Percentiles rank a stretch among this genome's conserved stretches.
Evolutionary conservation across 2,113 vertebrate species (phyloP).

Genomic region (Pangasianodon hypophthalmus): DNA sequence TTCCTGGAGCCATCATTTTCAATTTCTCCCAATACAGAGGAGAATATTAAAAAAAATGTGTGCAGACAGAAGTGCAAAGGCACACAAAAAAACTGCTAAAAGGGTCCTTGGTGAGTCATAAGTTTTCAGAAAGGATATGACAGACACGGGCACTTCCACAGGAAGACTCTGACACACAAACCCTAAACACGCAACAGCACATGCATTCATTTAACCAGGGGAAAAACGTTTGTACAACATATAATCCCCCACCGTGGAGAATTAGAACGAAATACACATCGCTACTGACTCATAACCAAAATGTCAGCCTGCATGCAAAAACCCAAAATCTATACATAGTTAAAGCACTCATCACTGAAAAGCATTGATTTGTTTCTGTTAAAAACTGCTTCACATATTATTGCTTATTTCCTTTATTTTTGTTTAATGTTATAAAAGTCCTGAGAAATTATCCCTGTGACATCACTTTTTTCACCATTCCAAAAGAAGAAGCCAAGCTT

Average conservation of each 20-base stretch:
- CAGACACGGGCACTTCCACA: conserved; percentile 42
- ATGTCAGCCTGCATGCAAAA: not conserved
- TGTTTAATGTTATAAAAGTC: not conserved
- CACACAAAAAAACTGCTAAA: not conserved
- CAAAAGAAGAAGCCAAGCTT: not conserved
- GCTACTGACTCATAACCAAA: conserved; percentile 10
- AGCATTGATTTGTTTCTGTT: not conserved
- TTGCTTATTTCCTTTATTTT: not conserved
- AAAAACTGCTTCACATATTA: not conserved
- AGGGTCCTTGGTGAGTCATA: conserved; percentile 32
- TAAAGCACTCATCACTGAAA: not conserved
- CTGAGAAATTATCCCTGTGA: not conserved
- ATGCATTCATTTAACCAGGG: not conserved
- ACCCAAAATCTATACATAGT: too few species aligned
- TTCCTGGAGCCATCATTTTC: not conserved
- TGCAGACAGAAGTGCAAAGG: not conserved
- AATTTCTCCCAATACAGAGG: not conserved
- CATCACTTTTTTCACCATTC: not conserved
- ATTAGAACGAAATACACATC: not conserved
- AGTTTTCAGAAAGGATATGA: conserved; percentile 47
- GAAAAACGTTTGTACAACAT: not conserved
- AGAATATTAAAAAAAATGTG: not conserved
- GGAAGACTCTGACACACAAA: conserved; percentile 39
- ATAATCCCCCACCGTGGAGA: not conserved
- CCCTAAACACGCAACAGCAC: conserved; percentile 28